Evolutionary conservation across 2,888 invertebrate species (phyloP), one percentile per base, ranked within the genome.

Genomic region (Malthinus seriepunctatus): DNA sequence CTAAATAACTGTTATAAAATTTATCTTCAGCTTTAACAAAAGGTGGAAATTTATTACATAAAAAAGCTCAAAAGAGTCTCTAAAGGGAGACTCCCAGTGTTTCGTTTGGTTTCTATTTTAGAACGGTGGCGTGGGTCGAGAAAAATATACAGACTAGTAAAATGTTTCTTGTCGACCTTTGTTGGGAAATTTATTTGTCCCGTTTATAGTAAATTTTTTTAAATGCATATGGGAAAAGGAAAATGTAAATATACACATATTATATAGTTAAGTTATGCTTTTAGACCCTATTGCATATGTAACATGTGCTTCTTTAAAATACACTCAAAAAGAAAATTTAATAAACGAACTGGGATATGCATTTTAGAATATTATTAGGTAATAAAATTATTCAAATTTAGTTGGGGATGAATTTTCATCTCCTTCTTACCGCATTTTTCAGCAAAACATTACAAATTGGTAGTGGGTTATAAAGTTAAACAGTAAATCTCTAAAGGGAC

Each of bases 101-200:
- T 55, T 55, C 50, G 50, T 51, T 37, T 32, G 11, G 51, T 50
- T 51, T 56, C 45, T 56, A 55, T 55, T 42, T 55, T 38, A 55
- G 35, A 48, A 34, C 55, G 32, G 35, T 35, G 23, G 23, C 23
- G 23, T 23, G 49, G 49, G 38, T 34, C 44, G 49, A 32, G 49
- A 35, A 42, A 55, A 49, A 55, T 55, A 55, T 49, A n/a, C n/a
- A 54, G 47, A 54, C 54, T 54, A 54, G 37, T 54, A 54, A 54
- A 54, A 54, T 54, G 47, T 47, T 54, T 45, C 54, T 47, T 54
- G 54, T 54, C 54, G 54, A 54, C 54, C 54, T 47, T 54, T 54
- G 54, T 54, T 47, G 37, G 33, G 12, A 45, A 54, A 54, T 54
- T 54, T 54, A 54, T 54, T 47, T 34, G 12, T 47, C 23, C 15